Evolutionary conservation across 2,888 invertebrate species (phyloP), one percentile per base, ranked within the genome.

Genomic region (Drosophila neonasuta): DNA sequence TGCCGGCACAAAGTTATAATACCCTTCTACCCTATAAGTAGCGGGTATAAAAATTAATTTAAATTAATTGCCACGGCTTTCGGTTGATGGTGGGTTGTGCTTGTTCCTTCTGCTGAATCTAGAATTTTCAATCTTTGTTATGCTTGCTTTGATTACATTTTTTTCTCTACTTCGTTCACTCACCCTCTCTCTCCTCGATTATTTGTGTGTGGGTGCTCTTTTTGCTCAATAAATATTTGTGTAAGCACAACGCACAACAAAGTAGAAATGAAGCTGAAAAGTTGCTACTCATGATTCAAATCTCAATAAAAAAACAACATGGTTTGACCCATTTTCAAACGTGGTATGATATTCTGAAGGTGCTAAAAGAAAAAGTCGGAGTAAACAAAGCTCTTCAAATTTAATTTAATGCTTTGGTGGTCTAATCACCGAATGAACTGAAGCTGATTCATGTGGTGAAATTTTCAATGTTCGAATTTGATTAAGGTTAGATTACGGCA

Each of bases 41-140:
- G 24, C 24, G 6, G 6, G 24, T 24, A 24, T 24, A 24, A 24
- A 6, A 20, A 80, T 87, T 87, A 86, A 86, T 86, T 86, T 86
- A 86, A 87, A 86, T 87, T 85, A 85, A 85, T 81, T 87, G 75
- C 71, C 68, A 39, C 66, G 75, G 66, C 69, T 77, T 86, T 70
- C 48, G 71, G 60, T 66, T 68, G 50, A 63, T 48, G 56, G 20
- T 55, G 42, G 52, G 55, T 41, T 55, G 62, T 69, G 46, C 50
- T 44, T 34, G 20, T 61, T 34, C 24, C 42, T 17, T 24, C 48
- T 49, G 41, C 32, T 41, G 30, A 60, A 36, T 58, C 39, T 45
- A 45, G 62, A 61, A 77, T 61, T 77, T 71, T 49, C 65, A 59
- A 74, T 74, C 49, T 65, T 62, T 65, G 36, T 45, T 72, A 39